phyloP scores from a whole-genome alignment of 1,140 invertebrate species.

The Cyrtorhinus lividipennis region DNA sequence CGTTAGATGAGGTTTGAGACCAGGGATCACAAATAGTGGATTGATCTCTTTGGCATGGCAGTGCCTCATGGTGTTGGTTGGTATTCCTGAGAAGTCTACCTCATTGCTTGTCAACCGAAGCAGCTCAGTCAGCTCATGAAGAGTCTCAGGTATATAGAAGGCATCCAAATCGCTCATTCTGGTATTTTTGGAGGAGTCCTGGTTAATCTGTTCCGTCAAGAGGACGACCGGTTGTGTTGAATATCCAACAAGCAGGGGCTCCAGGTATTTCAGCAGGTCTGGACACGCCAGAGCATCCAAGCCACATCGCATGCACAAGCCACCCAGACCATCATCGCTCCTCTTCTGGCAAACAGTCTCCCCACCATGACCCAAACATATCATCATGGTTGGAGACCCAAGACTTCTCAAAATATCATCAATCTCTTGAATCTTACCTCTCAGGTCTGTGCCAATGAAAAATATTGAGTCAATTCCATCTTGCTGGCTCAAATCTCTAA shows the following conservation, averaged over 20 bases:
- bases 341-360: conserved; percentile 8
- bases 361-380: conserved; percentile 5
- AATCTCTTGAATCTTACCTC: background rate
- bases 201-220: background rate
- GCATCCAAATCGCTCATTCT: background rate
- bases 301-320: background rate
- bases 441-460: background rate
- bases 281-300: background rate
- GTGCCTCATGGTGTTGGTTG: background rate
- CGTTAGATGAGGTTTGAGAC: background rate
- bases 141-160: background rate
- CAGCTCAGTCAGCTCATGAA: background rate
- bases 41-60: background rate
- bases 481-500: background rate
- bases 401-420: background rate
- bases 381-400: background rate
- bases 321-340: background rate
- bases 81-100: background rate
- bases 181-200: background rate
- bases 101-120: background rate
- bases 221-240: background rate
- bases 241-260: background rate
- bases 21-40: conserved; percentile 1
- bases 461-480: background rate
- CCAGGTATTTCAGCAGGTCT: background rate